These are phyloP conservation scores for Tachysurus vachellii DNA, from an alignment of 2,113 vertebrate species.

Conservation along the genomic window DNA sequence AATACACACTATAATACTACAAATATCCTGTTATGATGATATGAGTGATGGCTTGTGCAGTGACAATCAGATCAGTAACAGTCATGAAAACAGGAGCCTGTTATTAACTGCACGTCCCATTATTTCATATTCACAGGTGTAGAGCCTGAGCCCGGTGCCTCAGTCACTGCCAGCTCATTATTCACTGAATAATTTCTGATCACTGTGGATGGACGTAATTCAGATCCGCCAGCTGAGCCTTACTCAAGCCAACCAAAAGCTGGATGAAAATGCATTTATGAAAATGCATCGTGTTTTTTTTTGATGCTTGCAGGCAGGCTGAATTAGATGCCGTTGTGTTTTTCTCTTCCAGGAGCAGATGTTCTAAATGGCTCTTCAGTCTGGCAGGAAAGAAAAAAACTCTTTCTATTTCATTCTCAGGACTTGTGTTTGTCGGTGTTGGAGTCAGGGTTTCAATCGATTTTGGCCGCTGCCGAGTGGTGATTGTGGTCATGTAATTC, in stretches of 20 bases:
- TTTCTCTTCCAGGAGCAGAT: constrained; percentile 44
- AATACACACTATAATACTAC: neutral
- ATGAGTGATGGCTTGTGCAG: neutral
- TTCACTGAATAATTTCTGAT: constrained; percentile 34
- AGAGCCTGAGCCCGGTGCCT: neutral
- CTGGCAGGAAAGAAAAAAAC: constrained; percentile 2
- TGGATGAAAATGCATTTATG: constrained; percentile 47
- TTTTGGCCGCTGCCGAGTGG: constrained; percentile 19
- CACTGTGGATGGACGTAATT: constrained; percentile 17
- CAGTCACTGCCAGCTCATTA: constrained; percentile 7
- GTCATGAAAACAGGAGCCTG: constrained; percentile 9
- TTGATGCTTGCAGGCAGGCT: constrained; percentile 38
- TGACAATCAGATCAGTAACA: neutral
- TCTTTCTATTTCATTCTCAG: neutral
- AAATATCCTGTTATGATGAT: neutral
- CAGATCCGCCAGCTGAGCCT: constrained; percentile 27
- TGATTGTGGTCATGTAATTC: constrained; percentile 31
- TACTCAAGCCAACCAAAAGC: constrained; percentile 32
- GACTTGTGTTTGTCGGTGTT: constrained; percentile 10
- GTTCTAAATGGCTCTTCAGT: constrained; percentile 44
- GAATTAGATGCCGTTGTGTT: constrained; percentile 33
- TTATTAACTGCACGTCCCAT: constrained; percentile 20
- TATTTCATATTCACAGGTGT: constrained; percentile 25
- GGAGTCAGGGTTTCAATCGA: neutral
- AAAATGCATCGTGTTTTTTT: constrained; percentile 49